phyloP scores from a whole-genome alignment of 2,888 invertebrate species.

The Scotopteryx bipunctaria region DNA sequence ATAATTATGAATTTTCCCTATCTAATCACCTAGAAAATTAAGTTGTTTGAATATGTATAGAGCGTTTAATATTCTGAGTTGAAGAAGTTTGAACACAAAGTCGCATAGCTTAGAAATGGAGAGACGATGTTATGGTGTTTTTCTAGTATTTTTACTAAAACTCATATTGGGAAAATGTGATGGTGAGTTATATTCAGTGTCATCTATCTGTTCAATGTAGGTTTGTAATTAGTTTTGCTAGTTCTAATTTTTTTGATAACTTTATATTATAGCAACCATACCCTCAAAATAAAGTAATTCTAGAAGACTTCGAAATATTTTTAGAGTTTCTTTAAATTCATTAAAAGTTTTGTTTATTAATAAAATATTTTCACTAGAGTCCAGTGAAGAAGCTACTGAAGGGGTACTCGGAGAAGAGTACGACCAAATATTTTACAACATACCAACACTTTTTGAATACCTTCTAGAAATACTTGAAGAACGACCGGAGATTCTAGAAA shows the following conservation, averaged over 20 bases:
- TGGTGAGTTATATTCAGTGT: constrained; percentile 13
- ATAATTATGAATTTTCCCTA: constrained; percentile 13
- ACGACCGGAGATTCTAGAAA: constrained; percentile 59
- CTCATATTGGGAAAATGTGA: constrained; percentile 5
- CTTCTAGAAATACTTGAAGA: constrained; percentile 52
- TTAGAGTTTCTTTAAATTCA: background rate
- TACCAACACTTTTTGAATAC: constrained; percentile 60
- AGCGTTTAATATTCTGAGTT: constrained; percentile 7
- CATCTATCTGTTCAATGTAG: too few relatives aligned
- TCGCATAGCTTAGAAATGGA: constrained; percentile 18
- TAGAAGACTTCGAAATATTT: too few relatives aligned
- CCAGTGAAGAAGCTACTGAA: constrained; percentile 24
- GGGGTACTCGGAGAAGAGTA: constrained; percentile 43
- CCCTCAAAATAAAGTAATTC: too few relatives aligned
- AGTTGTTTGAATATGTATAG: constrained; percentile 17
- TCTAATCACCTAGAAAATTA: constrained; percentile 16
- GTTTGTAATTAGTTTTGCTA: too few relatives aligned
- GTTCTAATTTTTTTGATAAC: too few relatives aligned
- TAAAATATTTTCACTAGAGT: constrained; percentile 30
- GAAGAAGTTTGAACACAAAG: constrained; percentile 10
- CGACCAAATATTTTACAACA: constrained; percentile 51
- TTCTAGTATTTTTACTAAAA: constrained; percentile 15
- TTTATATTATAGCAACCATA: too few relatives aligned
- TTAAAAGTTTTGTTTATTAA: background rate
- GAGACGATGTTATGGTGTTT: constrained; percentile 12